Percentiles rank a stretch among this genome's conserved stretches.
These are phyloP conservation scores for Pristis pectinata DNA, from an alignment of 2,797 vertebrate genomes.

Conservation along the genomic window DNA sequence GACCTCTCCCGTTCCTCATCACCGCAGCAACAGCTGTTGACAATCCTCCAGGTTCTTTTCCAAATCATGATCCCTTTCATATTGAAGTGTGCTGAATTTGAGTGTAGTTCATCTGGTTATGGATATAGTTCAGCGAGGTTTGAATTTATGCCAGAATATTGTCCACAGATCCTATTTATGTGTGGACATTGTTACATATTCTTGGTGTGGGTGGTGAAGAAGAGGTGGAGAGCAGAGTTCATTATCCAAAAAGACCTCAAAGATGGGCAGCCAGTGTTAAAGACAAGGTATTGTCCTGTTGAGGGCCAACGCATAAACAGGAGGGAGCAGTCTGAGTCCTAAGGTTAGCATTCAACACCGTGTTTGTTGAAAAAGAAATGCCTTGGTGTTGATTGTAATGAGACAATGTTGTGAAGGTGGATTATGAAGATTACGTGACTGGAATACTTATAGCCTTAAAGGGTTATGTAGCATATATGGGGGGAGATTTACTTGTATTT, in stretches of 20 bases:
- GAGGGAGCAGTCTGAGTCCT: neutral
- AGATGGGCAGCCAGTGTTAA: neutral
- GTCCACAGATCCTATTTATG: neutral
- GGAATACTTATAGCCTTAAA: neutral
- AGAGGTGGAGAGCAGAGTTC: neutral
- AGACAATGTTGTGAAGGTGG: neutral
- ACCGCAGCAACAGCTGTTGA: neutral
- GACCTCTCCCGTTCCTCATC: neutral
- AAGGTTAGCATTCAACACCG: neutral
- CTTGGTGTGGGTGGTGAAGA: neutral
- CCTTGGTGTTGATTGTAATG: neutral
- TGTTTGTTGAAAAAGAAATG: neutral
- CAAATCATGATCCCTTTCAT: neutral
- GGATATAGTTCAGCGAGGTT: neutral
- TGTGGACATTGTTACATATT: neutral
- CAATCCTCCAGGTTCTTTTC: neutral
- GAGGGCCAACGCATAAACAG: neutral
- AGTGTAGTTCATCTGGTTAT: neutral
- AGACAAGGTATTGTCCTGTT: neutral
- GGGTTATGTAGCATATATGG: neutral
- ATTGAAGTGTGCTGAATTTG: neutral
- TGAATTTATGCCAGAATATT: neutral
- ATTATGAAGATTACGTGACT: neutral
- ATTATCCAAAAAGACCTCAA: neutral
- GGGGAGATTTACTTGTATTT: neutral